These are phyloP conservation scores for Pinna nobilis DNA, from an alignment of 1,140 invertebrate genomes.

Conservation along the genomic window DNA sequence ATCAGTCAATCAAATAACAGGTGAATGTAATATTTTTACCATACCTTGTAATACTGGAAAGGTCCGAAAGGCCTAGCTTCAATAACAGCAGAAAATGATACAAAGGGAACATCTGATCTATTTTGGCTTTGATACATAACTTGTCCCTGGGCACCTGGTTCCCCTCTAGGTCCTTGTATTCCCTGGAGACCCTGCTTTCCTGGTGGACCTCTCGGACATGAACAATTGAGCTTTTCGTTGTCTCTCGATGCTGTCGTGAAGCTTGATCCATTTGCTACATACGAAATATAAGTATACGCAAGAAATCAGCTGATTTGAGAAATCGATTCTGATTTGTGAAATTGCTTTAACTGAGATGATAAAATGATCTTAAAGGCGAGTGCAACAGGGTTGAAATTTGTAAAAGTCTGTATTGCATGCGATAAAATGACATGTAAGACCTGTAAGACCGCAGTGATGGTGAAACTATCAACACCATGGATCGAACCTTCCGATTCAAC, in stretches of 20 bases:
- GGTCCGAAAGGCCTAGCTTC: slow-evolving; percentile 16
- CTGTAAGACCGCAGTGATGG: too few species aligned
- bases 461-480: too few species aligned
- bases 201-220: neutral
- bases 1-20: too few species aligned
- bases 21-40: neutral
- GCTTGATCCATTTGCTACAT: neutral
- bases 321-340: too few species aligned
- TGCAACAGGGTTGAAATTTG: too few species aligned
- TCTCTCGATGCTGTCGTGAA: slow-evolving; percentile 14
- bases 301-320: too few species aligned
- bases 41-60: slow-evolving; percentile 10
- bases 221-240: neutral
- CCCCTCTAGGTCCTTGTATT: neutral
- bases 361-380: too few species aligned
- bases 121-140: neutral
- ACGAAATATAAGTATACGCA: too few species aligned
- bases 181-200: slow-evolving; percentile 1
- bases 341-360: too few species aligned
- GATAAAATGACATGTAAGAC: too few species aligned
- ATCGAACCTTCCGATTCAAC: too few species aligned
- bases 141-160: neutral
- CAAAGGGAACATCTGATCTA: neutral
- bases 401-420: too few species aligned
- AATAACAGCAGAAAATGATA: slow-evolving; percentile 12